Evolutionary conservation across 2,797 vertebrate species (phyloP).

Genomic region (Uromys caudimaculatus): DNA sequence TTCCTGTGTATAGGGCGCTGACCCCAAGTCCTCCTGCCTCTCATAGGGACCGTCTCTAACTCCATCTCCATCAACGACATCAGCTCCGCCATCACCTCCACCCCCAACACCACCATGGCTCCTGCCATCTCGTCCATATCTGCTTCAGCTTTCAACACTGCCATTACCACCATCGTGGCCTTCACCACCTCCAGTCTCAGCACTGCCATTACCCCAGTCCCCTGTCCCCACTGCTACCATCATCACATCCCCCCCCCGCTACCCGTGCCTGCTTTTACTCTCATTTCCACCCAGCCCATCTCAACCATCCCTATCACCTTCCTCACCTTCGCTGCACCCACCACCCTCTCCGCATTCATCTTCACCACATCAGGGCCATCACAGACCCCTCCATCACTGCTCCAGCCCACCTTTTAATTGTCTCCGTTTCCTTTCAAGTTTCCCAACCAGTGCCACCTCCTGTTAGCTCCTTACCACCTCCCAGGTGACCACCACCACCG

Average conservation of each 20-base stretch:
- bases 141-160: too few relatives aligned
- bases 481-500: background rate
- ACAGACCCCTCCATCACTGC: background rate
- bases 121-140: accelerated
- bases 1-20: accelerated
- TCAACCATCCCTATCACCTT: too few relatives aligned
- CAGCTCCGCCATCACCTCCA: accelerated
- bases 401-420: background rate
- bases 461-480: background rate
- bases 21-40: background rate
- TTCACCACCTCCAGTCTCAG: background rate
- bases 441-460: background rate
- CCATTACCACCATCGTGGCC: background rate
- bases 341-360: accelerated
- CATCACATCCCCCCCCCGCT: accelerated
- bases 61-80: accelerated
- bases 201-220: too few relatives aligned
- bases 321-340: too few relatives aligned
- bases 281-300: background rate
- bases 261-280: too few relatives aligned
- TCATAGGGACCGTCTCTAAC: background rate
- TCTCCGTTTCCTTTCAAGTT: background rate
- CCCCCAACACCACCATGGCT: too few relatives aligned
- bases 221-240: background rate
- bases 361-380: background rate